Evolutionary conservation across 2,888 invertebrate genomes (phyloP).

Genomic region (Gymnocheta viridis): DNA sequence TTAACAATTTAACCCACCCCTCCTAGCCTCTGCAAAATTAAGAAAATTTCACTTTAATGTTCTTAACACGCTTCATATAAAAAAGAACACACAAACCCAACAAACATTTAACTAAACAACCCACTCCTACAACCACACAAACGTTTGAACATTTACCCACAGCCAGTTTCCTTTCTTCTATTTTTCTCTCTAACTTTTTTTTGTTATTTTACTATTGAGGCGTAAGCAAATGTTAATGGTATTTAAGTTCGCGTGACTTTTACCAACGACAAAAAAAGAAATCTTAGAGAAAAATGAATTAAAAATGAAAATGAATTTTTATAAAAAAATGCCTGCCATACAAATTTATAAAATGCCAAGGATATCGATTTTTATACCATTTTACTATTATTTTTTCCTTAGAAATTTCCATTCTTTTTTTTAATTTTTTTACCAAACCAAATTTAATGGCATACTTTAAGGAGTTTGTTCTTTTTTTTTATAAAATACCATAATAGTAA

Average conservation of each 20-base stretch:
- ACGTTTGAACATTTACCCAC: not conserved
- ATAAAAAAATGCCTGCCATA: slow-evolving; percentile 55
- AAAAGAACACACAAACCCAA: slow-evolving; percentile 10
- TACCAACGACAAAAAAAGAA: slow-evolving; percentile 73
- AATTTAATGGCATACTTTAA: slow-evolving; percentile 72
- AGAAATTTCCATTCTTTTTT: not conserved
- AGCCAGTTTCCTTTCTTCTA: slow-evolving; percentile 19
- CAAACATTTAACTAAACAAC: slow-evolving; percentile 32
- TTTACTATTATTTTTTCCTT: slow-evolving; percentile 44
- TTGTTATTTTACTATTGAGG: slow-evolving; percentile 35
- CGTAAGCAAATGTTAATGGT: slow-evolving; percentile 70
- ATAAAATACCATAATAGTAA: not conserved
- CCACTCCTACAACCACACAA: slow-evolving; percentile 22
- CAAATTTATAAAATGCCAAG: slow-evolving; percentile 69
- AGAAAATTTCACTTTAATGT: slow-evolving; percentile 64
- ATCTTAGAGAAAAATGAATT: slow-evolving; percentile 70
- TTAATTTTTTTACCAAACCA: slow-evolving; percentile 5
- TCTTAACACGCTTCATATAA: slow-evolving; percentile 57
- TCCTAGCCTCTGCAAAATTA: slow-evolving; percentile 13
- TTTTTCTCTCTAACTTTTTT: not conserved
- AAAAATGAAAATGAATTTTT: slow-evolving; percentile 54
- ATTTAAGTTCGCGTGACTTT: slow-evolving; percentile 78
- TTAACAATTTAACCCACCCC: slow-evolving; percentile 30
- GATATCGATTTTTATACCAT: slow-evolving; percentile 76
- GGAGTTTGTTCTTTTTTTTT: slow-evolving; percentile 42